phyloP scores from a whole-genome alignment of 1,140 invertebrate species.

The Halictus rubicundus region DNA sequence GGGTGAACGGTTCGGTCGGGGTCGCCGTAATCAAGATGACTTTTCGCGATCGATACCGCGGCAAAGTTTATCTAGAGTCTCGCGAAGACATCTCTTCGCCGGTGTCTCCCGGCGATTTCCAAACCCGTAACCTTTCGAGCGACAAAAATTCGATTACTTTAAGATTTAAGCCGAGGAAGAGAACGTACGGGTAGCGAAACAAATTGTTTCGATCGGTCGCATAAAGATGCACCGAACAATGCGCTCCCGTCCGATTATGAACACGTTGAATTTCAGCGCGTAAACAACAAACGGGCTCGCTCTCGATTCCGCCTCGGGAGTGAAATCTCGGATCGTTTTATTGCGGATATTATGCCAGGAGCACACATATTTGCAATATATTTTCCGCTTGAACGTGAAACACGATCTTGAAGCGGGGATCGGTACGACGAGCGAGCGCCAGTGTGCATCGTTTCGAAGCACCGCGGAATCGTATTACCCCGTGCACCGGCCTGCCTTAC shows the following conservation, averaged over 20 bases:
- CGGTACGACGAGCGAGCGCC: background rate
- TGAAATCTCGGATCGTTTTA: slow-evolving; percentile 32
- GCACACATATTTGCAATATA: slow-evolving; percentile 28
- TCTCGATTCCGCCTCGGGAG: slow-evolving; percentile 12
- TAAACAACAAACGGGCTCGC: slow-evolving; percentile 10
- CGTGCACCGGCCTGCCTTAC: background rate
- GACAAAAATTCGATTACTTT: too few relatives aligned
- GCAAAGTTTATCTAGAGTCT: background rate
- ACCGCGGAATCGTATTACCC: slow-evolving; percentile 40
- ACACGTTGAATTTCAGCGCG: slow-evolving; percentile 6
- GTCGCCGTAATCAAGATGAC: slow-evolving; percentile 19
- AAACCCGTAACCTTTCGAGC: too few relatives aligned
- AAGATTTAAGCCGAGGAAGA: too few relatives aligned
- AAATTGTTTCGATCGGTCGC: background rate
- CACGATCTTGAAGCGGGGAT: slow-evolving; percentile 13
- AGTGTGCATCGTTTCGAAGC: slow-evolving; percentile 14
- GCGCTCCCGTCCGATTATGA: background rate
- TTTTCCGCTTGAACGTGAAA: slow-evolving; percentile 39
- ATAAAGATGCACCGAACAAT: background rate
- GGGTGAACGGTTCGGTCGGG: slow-evolving; percentile 12
- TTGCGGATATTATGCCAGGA: slow-evolving; percentile 46
- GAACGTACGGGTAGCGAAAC: background rate
- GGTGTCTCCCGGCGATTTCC: too few relatives aligned
- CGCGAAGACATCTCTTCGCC: too few relatives aligned
- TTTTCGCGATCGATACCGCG: slow-evolving; percentile 12